Evolutionary conservation across 2,797 vertebrate species (phyloP).

Genomic region (Labeo calbasu): DNA sequence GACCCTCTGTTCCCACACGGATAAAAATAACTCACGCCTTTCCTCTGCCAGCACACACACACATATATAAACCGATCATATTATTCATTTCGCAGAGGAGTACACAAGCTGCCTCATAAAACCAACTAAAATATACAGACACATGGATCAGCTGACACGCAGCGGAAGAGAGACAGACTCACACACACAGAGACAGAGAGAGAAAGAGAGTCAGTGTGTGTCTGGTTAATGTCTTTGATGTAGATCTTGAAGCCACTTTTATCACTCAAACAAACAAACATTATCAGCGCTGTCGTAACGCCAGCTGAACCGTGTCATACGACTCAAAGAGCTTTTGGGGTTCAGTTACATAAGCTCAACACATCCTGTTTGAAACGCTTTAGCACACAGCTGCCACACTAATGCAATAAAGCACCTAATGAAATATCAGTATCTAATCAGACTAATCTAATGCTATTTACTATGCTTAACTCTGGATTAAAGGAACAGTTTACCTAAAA

Average conservation of each 20-base stretch:
- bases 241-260: conserved; percentile 14
- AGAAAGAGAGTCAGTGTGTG: not conserved
- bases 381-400: not conserved
- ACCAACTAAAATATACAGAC: conserved; percentile 27
- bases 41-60: conserved; percentile 45
- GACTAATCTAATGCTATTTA: not conserved
- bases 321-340: conserved; percentile 1
- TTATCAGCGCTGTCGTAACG: not conserved
- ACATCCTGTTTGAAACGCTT: conserved; percentile 7
- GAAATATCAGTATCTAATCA: not conserved
- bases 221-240: conserved; percentile 24
- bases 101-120: conserved; percentile 50
- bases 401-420: not conserved
- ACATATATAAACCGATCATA: conserved; percentile 19
- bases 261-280: not conserved
- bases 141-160: conserved; percentile 12
- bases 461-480: not conserved
- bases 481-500: not conserved
- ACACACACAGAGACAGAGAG: not conserved
- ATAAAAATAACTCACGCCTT: conserved; percentile 69
- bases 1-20: conserved; percentile 68
- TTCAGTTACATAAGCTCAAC: not conserved
- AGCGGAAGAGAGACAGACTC: not conserved
- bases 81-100: conserved; percentile 18
- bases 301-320: not conserved